A percentile compares a stretch with the other conserved stretches of the same genome.
These are phyloP conservation scores for Druon quercuslanigerum DNA, from an alignment of 1,140 invertebrate species.

Conservation along the genomic window DNA sequence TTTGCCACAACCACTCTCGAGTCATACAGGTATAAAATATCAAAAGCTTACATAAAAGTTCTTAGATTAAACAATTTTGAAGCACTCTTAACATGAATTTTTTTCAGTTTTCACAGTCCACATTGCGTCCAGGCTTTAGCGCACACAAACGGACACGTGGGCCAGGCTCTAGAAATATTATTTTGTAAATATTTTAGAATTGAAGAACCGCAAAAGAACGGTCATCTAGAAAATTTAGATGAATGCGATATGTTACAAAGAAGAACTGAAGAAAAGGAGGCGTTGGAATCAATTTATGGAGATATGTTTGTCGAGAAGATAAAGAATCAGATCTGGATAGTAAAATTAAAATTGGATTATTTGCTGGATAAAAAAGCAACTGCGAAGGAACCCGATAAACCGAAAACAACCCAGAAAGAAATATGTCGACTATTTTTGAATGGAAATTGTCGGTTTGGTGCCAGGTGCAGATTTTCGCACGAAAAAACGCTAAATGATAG, in stretches of 20 bases:
- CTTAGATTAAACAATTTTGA: constrained; percentile 37
- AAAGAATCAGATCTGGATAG: constrained; percentile 79
- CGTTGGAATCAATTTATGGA: constrained; percentile 85
- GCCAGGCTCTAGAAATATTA: constrained; percentile 81
- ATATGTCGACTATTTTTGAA: constrained; percentile 81
- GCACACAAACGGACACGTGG: constrained; percentile 79
- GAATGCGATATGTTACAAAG: constrained; percentile 78
- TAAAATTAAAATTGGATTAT: constrained; percentile 82
- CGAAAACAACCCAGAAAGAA: constrained; percentile 78
- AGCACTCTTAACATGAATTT: constrained; percentile 49
- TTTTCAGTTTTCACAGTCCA: constrained; percentile 83
- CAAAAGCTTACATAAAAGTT: constrained; percentile 31
- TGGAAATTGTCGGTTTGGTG: constrained; percentile 82
- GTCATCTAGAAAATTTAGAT: constrained; percentile 64
- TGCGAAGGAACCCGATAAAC: constrained; percentile 72
- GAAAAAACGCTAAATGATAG: constrained; percentile 72
- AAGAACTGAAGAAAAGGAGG: constrained; percentile 82
- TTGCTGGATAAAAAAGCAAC: constrained; percentile 79
- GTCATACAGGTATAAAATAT: constrained; percentile 74
- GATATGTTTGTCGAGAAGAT: constrained; percentile 81
- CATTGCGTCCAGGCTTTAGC: constrained; percentile 85
- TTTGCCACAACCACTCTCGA: constrained; percentile 84
- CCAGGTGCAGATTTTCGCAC: constrained; percentile 85
- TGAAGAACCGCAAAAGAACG: constrained; percentile 61
- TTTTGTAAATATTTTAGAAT: constrained; percentile 82